Percentiles rank a stretch among this genome's conserved stretches.
Conservation (phyloP, 2,113 vertebrate species). For the Hemiscyllium ocellatum region DNA sequence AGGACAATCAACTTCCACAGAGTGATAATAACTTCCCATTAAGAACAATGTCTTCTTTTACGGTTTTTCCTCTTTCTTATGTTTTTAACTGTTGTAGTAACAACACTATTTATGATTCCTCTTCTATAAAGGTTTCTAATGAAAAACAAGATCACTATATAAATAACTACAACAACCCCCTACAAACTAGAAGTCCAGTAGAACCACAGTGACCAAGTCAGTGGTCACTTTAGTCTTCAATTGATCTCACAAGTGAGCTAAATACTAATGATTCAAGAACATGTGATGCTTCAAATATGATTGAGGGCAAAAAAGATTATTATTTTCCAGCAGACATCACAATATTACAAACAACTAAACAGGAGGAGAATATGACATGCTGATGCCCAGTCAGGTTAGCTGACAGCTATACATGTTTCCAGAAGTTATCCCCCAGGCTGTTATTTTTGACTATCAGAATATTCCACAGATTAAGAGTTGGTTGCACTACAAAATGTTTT, state of each 20-base stretch:
- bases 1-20: too few species aligned
- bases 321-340: not conserved
- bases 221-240: too few species aligned
- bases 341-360: not conserved
- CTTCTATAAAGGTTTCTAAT: not conserved
- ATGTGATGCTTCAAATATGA: not conserved
- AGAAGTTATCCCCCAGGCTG: not conserved
- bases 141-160: not conserved
- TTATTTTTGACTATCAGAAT: not conserved
- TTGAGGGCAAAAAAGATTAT: not conserved
- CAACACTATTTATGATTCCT: not conserved
- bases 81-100: not conserved
- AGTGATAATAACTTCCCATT: too few species aligned
- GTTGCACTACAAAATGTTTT: not conserved
- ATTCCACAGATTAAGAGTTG: not conserved
- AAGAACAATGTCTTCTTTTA: too few species aligned
- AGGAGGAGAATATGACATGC: not conserved
- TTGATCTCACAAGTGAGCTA: not conserved
- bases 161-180: not conserved
- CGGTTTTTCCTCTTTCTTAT: not conserved
- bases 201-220: not conserved
- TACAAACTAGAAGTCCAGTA: not conserved
- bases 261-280: not conserved
- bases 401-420: constrained; percentile 9
- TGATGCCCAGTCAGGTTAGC: not conserved